phyloP scores from a whole-genome alignment of 2,113 vertebrate genomes.

The Etia nguti region DNA sequence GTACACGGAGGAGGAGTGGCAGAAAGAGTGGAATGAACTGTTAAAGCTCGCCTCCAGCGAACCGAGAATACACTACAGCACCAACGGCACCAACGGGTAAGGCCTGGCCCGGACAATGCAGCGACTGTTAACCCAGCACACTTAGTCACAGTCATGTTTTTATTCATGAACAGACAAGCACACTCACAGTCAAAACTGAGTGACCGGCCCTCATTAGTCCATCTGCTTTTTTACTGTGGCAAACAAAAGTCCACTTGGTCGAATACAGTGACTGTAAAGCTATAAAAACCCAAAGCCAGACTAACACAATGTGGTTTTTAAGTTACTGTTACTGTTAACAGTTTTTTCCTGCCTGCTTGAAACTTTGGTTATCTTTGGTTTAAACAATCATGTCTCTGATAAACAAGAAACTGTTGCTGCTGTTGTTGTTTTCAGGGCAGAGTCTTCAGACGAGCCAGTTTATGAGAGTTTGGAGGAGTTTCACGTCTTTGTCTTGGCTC shows the following conservation, averaged over 20 bases:
- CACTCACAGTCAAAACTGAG: not conserved
- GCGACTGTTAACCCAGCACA: slow-evolving; percentile 25
- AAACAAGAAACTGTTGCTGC: not conserved
- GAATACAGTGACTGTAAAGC: not conserved
- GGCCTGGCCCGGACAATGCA: slow-evolving; percentile 14
- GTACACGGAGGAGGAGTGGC: slow-evolving; percentile 98
- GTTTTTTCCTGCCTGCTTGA: no score
- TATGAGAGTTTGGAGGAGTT: slow-evolving; percentile 98
- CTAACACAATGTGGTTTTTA: not conserved
- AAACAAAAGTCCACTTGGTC: not conserved
- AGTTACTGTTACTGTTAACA: not conserved
- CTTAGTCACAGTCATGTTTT: slow-evolving; percentile 36
- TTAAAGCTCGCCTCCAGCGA: slow-evolving; percentile 88
- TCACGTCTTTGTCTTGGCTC: slow-evolving; percentile 93
- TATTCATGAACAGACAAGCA: slow-evolving; percentile 32
- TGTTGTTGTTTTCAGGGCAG: slow-evolving; percentile 65
- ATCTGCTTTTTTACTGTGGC: not conserved
- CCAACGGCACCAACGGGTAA: slow-evolving; percentile 82
- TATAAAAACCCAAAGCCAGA: rapidly evolving
- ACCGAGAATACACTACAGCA: slow-evolving; percentile 85
- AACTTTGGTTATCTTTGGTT: not conserved
- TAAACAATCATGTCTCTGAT: not conserved
- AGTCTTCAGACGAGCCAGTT: slow-evolving; percentile 89
- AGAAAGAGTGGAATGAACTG: slow-evolving; percentile 96
- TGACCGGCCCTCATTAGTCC: not conserved